These are phyloP conservation scores for Diorhabda sublineata DNA, from an alignment of 1,140 invertebrate species.

Conservation along the genomic window DNA sequence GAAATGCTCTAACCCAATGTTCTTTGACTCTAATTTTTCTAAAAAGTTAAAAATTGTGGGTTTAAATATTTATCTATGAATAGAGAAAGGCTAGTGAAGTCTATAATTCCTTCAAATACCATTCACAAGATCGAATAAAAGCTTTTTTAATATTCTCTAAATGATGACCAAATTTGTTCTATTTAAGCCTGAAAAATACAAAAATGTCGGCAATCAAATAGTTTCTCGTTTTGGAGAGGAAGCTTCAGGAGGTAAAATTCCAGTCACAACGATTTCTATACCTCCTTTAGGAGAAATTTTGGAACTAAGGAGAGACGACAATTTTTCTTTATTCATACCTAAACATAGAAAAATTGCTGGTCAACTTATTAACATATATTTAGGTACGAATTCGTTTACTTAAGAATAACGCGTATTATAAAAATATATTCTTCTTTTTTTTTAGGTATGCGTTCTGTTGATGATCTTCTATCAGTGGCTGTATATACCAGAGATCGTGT, in stretches of 20 bases:
- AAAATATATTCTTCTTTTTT: not conserved
- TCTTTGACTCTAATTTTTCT: too few species aligned
- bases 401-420: too few species aligned
- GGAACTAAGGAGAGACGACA: conserved; percentile 60
- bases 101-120: too few species aligned
- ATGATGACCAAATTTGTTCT: not conserved
- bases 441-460: conserved; percentile 62
- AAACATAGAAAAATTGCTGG: conserved; percentile 65
- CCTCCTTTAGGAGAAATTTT: conserved; percentile 65
- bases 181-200: conserved; percentile 23
- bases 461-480: conserved; percentile 66
- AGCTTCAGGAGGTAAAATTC: conserved; percentile 49
- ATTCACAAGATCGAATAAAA: too few species aligned
- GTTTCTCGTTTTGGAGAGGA: conserved; percentile 58
- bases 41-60: too few species aligned
- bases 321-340: conserved; percentile 73
- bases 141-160: too few species aligned
- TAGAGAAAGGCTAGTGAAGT: too few species aligned
- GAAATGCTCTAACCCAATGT: too few species aligned
- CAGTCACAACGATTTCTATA: conserved; percentile 61
- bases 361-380: conserved; percentile 67
- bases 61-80: too few species aligned
- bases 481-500: conserved; percentile 69
- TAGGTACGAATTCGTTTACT: conserved; percentile 47
- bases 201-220: conserved; percentile 27